Base-by-base conservation (phyloP, 92 coral and sea anemone species). In the Epizoanthus fatuus region DNA sequence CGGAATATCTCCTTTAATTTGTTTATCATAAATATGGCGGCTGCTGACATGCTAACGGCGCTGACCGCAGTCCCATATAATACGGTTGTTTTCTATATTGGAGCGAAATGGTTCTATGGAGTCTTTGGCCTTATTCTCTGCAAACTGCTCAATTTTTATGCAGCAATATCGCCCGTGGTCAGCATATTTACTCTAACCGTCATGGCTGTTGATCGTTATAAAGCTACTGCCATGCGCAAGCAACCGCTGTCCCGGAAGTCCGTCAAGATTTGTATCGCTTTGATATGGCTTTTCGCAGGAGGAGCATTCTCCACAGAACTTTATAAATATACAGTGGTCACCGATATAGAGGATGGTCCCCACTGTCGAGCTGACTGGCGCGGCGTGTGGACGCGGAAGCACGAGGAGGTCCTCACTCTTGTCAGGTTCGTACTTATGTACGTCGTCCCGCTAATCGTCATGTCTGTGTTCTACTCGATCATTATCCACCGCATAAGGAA, bases 1-100 rank as follows among this genome's bases (percentile, higher is more conserved):
- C 70, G 71, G 29, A 77, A 77, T 9, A 44, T 60, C 19, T 68
- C 82, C 65, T 77, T 77, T n/a, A 77, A 77, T 59, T 77, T 68
- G 82, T 42, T 77, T 17, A 77, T 60, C 51, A 40, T 77, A 5
- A 77, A 77, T 40, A 60, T 77, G 82, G 82, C 82, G 2, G 70
- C 14, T 42, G 82, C 82, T 1, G 82, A 77, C 7, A 59, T 77
- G 5, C 2, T 77, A 14, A 77, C 82, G 3, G 82, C 70, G 9
- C 4, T 77, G 54, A 69, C 63, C 10, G 15, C 82, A 0, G 25
- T 77, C 39, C 70, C 82, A 4, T 12, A 59, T 3, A 25, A 47
- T 4, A 56, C 63, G 25, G 56, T 6, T 7, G 44, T 22, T 60
- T 54, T 77, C 37, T 77, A 77, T 14, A 20, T 60, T 60, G 71